Base-by-base conservation (phyloP, 2,797 vertebrate species). In the Spondyliosoma cantharus region DNA sequence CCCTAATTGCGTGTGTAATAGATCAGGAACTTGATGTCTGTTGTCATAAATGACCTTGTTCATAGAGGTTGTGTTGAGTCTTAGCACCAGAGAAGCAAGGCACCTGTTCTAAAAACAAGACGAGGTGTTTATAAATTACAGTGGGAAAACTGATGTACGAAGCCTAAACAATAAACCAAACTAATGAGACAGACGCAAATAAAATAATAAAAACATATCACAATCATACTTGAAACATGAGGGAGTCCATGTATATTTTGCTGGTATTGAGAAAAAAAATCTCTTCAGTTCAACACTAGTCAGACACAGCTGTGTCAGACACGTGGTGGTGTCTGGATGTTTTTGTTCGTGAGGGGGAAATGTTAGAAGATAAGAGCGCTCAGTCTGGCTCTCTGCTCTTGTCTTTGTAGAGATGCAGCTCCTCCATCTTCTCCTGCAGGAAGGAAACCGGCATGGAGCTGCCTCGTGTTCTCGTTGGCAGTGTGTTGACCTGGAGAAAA, bases 321-420 rank as follows among this genome's bases (percentile, higher is more conserved):
- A 58, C 20, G 3, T 45, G 59, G 27, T 16, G 58, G 59, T 32
- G 16, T 60, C 66, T 64, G 73, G 48, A 27, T 63, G 43, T 83
- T 71, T 32, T 32, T 53, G 84, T 89, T 83, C 78, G 9, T 67
- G 29, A n/a, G 32, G 13, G 15, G 15, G n/a, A 54, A 52, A 61
- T 57, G 52, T 46, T 2, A 1, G 6, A 4, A 1, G 43, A 3
- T 3, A 7, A 4, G 42, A 5, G 56, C 0, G 22, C 53, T 93
- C 94, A 96, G 91, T 95, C 94, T 0, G 95, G 94, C 82, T 95
- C 95, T 73, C 93, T 79, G 90, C 93, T 93, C 88, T 95, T 94
- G 87, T 95, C 95, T 92, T 92, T 94, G 91, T 94, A 90, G 65
- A 96, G 90, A 22, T 96, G 93, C 29, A 96, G 85, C 75, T 93